phyloP scores from a whole-genome alignment of 2,113 vertebrate species.

The Prietella phreatophila region DNA sequence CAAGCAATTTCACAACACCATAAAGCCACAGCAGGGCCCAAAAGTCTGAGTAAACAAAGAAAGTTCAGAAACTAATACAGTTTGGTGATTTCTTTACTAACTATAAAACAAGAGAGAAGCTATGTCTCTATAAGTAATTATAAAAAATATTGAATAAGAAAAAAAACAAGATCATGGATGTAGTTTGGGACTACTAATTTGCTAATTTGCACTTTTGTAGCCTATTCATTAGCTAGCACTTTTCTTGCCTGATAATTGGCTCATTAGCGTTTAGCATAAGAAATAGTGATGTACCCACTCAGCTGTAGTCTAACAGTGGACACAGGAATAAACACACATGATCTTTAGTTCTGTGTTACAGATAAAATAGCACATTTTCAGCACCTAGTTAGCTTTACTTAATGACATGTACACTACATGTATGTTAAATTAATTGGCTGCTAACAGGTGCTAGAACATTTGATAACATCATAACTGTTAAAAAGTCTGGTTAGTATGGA shows the following conservation, averaged over 20 bases:
- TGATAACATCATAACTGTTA: background rate
- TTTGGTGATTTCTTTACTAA: background rate
- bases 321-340: background rate
- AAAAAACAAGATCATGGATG: background rate
- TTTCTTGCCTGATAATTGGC: constrained; percentile 6
- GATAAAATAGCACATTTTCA: background rate
- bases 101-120: background rate
- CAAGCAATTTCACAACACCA: background rate
- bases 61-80: background rate
- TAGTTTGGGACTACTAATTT: constrained; percentile 1
- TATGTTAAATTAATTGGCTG: background rate
- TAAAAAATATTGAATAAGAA: background rate
- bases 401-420: background rate
- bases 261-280: background rate
- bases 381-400: background rate
- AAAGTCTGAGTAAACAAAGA: background rate
- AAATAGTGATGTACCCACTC: background rate
- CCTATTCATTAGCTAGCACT: background rate
- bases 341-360: background rate
- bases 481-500: background rate
- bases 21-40: background rate
- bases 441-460: background rate
- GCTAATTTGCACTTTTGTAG: constrained; percentile 2
- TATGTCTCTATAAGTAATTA: background rate
- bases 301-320: background rate